Conservation (phyloP, 2,797 vertebrate genomes). For the Phoeniculus purpureus region DNA sequence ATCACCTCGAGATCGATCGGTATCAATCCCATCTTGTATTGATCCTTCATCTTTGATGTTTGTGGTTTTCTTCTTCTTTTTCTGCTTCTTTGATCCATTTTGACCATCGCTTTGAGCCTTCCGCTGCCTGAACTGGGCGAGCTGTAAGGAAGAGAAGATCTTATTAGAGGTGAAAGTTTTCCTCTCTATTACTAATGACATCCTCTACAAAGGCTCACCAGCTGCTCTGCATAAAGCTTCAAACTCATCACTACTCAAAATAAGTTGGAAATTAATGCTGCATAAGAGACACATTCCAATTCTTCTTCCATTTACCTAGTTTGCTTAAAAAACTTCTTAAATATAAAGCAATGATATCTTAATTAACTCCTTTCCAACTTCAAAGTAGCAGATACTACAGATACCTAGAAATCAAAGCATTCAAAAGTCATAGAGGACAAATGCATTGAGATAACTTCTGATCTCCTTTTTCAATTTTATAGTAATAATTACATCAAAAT, state of each 20-base stretch:
- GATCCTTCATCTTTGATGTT: conserved; percentile 79
- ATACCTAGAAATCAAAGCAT: background rate
- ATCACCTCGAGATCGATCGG: conserved; percentile 71
- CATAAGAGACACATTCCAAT: background rate
- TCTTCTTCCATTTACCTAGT: background rate
- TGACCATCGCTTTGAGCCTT: conserved; percentile 89
- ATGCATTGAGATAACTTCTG: background rate
- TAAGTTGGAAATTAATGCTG: background rate
- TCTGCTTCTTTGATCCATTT: conserved; percentile 86
- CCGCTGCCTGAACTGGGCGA: conserved; percentile 93
- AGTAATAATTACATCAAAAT: background rate
- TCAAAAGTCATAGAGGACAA: background rate
- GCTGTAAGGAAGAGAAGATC: conserved; percentile 76
- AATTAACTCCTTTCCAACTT: background rate
- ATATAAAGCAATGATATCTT: background rate
- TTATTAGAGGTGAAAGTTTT: conserved; percentile 62
- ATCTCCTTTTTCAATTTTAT: background rate
- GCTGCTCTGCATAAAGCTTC: background rate
- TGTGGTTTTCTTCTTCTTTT: conserved; percentile 86
- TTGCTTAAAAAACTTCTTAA: background rate
- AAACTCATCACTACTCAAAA: conserved; percentile 2
- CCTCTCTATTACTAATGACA: conserved; percentile 39
- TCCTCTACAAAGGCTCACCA: background rate
- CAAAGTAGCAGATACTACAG: background rate
- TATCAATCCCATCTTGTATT: conserved; percentile 68